Conservation (phyloP, 2,113 vertebrate species). For the Gobiocypris rarus region DNA sequence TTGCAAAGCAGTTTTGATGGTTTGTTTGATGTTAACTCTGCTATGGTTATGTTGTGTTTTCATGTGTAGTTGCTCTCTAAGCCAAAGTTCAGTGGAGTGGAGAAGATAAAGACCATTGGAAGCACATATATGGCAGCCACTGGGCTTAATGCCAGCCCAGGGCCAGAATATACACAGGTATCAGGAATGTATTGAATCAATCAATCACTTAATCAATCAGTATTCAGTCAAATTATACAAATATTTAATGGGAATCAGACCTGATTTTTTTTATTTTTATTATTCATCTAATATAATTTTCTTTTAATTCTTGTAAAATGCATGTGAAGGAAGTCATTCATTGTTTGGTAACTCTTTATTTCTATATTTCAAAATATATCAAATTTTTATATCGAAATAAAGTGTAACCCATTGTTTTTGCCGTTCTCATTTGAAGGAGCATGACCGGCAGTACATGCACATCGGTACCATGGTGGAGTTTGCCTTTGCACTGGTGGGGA, state of each 20-base stretch:
- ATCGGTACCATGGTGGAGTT: slow-evolving; percentile 98
- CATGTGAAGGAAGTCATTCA: too few species aligned
- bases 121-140: slow-evolving; percentile 99
- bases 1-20: background rate
- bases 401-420: background rate
- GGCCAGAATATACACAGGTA: slow-evolving; percentile 90
- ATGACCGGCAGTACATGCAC: slow-evolving; percentile 94
- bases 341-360: too few species aligned
- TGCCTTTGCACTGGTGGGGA: slow-evolving; percentile 92
- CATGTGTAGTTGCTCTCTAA: slow-evolving; percentile 87
- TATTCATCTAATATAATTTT: background rate
- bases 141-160: slow-evolving; percentile 88
- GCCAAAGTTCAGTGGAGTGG: slow-evolving; percentile 97
- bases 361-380: too few species aligned
- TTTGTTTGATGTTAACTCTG: slow-evolving; percentile 10
- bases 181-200: slow-evolving; percentile 33
- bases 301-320: background rate
- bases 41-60: background rate
- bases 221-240: background rate
- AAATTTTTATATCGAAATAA: too few species aligned
- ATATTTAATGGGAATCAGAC: background rate
- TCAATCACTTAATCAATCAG: too few species aligned
- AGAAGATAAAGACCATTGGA: slow-evolving; percentile 99
- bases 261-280: background rate
- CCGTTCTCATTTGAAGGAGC: slow-evolving; percentile 78